These are phyloP conservation scores for Coregonus ussuriensis DNA, from an alignment of 2,797 vertebrate genomes.

Conservation along the genomic window DNA sequence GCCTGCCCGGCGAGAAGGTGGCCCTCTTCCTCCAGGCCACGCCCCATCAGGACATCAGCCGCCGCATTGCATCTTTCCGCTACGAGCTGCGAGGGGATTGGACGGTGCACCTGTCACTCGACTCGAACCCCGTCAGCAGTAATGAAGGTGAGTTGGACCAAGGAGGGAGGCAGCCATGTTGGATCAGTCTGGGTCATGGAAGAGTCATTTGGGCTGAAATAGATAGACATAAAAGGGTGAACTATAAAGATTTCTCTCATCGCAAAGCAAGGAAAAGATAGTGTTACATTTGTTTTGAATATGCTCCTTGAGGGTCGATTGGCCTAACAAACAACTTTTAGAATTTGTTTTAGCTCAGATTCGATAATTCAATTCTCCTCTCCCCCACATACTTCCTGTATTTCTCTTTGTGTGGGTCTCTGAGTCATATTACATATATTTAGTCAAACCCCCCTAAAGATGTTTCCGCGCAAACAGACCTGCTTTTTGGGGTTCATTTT, in stretches of 20 bases:
- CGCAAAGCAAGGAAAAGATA: background rate
- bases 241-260: background rate
- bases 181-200: background rate
- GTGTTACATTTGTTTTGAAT: background rate
- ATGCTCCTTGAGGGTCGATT: background rate
- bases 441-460: background rate
- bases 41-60: constrained; percentile 89
- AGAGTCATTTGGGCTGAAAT: background rate
- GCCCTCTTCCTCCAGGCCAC: constrained; percentile 92
- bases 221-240: too few relatives aligned
- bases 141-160: constrained; percentile 76
- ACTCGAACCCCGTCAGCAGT: constrained; percentile 66
- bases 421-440: background rate
- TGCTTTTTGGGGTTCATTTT: background rate
- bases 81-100: constrained; percentile 86
- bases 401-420: background rate
- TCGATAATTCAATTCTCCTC: background rate
- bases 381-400: background rate
- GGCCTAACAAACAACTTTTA: background rate
- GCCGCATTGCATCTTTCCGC: constrained; percentile 87
- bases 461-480: background rate
- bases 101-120: constrained; percentile 73
- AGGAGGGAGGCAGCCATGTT: constrained; percentile 26
- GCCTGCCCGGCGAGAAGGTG: constrained; percentile 80
- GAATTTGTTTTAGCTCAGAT: background rate